These are phyloP conservation scores for Gymnobelideus leadbeateri DNA, from an alignment of 2,113 vertebrate genomes.

Conservation along the genomic window DNA sequence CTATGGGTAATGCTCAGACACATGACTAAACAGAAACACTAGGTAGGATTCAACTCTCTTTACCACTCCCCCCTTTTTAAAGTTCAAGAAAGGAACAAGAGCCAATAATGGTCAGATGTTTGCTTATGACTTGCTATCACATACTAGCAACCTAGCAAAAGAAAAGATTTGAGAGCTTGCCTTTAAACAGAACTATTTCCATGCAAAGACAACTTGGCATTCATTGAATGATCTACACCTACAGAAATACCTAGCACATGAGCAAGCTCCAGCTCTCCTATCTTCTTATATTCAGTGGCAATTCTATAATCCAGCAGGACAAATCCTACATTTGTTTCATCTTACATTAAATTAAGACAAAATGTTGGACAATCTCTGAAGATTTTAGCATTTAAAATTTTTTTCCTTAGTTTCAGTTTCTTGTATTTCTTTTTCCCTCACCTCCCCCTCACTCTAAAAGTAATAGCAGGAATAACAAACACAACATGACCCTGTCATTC, in stretches of 20 bases:
- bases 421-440: background rate
- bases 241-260: constrained; percentile 55
- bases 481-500: background rate
- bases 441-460: background rate
- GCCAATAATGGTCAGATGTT: constrained; percentile 52
- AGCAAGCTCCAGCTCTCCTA: constrained; percentile 49
- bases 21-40: constrained; percentile 12
- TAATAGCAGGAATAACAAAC: background rate
- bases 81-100: constrained; percentile 52
- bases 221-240: constrained; percentile 58
- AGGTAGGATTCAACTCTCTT: background rate
- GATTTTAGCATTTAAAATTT: background rate
- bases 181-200: constrained; percentile 55
- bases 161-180: constrained; percentile 30
- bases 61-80: background rate
- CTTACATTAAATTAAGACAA: background rate
- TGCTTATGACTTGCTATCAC: constrained; percentile 46
- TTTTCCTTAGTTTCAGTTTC: background rate
- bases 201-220: background rate
- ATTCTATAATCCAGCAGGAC: background rate
- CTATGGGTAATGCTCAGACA: constrained; percentile 50
- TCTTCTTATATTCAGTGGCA: background rate
- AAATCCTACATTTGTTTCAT: background rate
- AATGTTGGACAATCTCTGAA: background rate
- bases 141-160: constrained; percentile 20